A percentile compares a stretch with the other conserved stretches of the same genome.
These are phyloP conservation scores for Muntiacus reevesi DNA, from an alignment of 2,113 vertebrate species.

Conservation along the genomic window DNA sequence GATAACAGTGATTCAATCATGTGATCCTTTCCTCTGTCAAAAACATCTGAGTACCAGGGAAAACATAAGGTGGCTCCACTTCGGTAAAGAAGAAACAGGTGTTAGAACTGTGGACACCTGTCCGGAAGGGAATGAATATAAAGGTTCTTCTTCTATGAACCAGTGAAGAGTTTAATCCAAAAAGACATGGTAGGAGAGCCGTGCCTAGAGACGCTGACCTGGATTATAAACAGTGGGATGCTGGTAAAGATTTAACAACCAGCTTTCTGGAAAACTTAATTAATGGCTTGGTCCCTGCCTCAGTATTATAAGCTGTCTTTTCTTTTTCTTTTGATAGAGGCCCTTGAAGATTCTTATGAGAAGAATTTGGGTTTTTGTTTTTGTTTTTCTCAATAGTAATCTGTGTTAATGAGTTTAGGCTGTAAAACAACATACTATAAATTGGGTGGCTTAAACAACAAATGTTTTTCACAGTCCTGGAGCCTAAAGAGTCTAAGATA, in stretches of 20 bases:
- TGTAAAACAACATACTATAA: background rate
- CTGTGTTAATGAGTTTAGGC: background rate
- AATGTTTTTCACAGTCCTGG: background rate
- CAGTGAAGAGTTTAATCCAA: background rate
- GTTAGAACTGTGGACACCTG: background rate
- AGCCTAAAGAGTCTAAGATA: background rate
- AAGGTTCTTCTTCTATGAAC: background rate
- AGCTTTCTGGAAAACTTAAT: constrained; percentile 6
- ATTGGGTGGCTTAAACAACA: background rate
- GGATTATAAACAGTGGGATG: background rate
- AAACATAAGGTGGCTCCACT: background rate
- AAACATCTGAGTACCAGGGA: background rate
- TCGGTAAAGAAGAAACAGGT: background rate
- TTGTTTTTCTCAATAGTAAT: background rate
- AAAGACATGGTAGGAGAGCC: background rate
- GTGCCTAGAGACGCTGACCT: background rate
- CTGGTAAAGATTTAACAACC: background rate
- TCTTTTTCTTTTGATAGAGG: background rate
- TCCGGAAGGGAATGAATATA: background rate
- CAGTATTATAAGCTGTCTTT: background rate
- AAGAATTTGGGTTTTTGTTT: background rate
- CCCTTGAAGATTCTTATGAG: background rate
- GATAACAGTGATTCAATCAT: background rate
- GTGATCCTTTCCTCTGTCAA: background rate
- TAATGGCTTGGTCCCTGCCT: background rate